Percentiles rank a stretch among this genome's conserved stretches.
Conservation (phyloP, 2,888 invertebrate genomes). For the Spilarctia lutea region DNA sequence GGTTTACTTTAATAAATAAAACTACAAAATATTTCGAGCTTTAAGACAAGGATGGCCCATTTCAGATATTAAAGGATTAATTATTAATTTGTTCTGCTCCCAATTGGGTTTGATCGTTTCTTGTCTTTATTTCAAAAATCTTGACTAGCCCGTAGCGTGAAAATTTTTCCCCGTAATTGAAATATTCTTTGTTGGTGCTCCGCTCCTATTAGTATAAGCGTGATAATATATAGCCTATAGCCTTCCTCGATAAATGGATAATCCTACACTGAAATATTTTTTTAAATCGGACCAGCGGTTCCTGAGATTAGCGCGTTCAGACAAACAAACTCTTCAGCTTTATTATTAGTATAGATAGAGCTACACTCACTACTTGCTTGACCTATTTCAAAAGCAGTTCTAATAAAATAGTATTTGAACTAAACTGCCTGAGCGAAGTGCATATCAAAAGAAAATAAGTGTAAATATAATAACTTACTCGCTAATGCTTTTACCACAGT, state of each 20-base stretch:
- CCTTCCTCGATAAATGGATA: too few species aligned
- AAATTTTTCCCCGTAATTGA: too few species aligned
- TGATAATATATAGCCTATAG: too few species aligned
- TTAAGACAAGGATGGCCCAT: conserved; percentile 21
- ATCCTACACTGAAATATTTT: too few species aligned
- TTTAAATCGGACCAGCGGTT: too few species aligned
- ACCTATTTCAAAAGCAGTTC: neutral
- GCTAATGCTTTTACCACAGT: too few species aligned
- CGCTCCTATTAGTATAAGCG: too few species aligned
- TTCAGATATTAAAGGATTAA: conserved; percentile 39
- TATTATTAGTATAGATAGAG: neutral
- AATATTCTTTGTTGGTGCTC: too few species aligned
- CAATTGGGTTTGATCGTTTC: conserved; percentile 8
- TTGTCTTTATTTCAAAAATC: conserved; percentile 9
- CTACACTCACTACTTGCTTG: neutral
- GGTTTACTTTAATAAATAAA: conserved; percentile 25
- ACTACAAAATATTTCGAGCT: conserved; percentile 22
- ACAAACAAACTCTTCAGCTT: too few species aligned
- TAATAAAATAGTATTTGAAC: neutral
- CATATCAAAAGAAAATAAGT: neutral
- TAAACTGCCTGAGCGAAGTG: neutral
- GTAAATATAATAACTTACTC: neutral
- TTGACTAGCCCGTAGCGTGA: too few species aligned
- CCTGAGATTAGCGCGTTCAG: too few species aligned
- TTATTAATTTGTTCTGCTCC: conserved; percentile 32